Evolutionary conservation across 2,113 vertebrate genomes (phyloP).

Genomic region (Ctenodactylus gundi): DNA sequence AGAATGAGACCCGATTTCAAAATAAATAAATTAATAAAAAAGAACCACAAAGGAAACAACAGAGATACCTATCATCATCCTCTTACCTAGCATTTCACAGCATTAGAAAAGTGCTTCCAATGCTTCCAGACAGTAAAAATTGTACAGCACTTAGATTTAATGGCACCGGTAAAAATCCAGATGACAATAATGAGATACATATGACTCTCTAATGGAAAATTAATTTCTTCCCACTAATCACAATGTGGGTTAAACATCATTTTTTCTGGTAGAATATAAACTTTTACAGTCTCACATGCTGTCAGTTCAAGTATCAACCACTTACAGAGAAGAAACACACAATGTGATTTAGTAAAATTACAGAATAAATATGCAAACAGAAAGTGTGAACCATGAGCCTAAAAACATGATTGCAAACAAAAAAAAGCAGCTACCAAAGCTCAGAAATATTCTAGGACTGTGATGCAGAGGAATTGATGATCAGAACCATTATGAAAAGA

Average conservation of each 20-base stretch:
- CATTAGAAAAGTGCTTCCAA: not conserved
- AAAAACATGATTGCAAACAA: not conserved
- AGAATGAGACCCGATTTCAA: too few relatives aligned
- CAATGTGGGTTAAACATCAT: not conserved
- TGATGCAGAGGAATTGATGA: not conserved
- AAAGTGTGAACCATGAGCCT: not conserved
- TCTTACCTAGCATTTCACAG: not conserved
- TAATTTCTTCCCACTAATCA: not conserved
- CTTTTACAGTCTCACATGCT: not conserved
- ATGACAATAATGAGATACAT: not conserved
- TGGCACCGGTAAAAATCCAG: not conserved
- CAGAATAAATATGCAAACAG: not conserved
- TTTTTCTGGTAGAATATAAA: not conserved
- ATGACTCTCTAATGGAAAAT: not conserved
- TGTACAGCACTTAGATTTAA: not conserved
- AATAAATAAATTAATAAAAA: too few relatives aligned
- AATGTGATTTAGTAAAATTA: not conserved
- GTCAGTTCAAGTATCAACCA: not conserved
- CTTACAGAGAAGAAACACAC: not conserved
- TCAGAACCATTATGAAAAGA: not conserved
- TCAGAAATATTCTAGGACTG: not conserved
- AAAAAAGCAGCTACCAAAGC: not conserved
- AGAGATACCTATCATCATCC: not conserved
- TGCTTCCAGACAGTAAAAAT: not conserved
- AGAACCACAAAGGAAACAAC: too few relatives aligned